Conservation (phyloP, 1,140 invertebrate species). For the Sipha flava region DNA sequence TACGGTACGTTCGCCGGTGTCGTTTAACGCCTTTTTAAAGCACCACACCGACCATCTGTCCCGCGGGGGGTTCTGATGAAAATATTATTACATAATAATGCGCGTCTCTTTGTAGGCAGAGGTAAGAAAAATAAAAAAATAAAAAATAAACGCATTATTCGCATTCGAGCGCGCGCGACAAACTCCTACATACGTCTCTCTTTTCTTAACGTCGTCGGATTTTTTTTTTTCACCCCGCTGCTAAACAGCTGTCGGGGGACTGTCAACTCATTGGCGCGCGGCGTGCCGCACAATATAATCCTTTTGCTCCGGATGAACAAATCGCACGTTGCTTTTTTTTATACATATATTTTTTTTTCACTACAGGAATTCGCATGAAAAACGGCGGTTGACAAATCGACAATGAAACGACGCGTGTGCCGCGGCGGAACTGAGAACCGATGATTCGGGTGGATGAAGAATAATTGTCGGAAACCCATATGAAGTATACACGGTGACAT, state of each 20-base stretch:
- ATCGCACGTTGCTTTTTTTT: background rate
- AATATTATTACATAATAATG: conserved; percentile 32
- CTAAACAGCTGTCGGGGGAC: conserved; percentile 19
- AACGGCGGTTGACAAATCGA: background rate
- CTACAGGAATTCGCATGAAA: background rate
- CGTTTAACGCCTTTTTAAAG: conserved; percentile 26
- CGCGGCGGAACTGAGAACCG: background rate
- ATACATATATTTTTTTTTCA: background rate
- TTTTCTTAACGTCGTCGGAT: background rate
- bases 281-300: conserved; percentile 1
- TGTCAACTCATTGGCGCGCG: conserved; percentile 10
- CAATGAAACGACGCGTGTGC: background rate
- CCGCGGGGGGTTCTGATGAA: conserved; percentile 8
- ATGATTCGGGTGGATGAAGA: background rate
- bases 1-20: background rate
- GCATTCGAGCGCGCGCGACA: conserved; percentile 22
- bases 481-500: no score
- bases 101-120: background rate
- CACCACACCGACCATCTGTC: conserved; percentile 15
- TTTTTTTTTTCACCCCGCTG: background rate
- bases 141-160: background rate
- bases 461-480: background rate
- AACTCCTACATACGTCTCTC: conserved; percentile 10
- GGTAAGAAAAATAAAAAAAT: background rate
- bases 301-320: conserved; percentile 28